Evolutionary conservation across 2,888 invertebrate species (phyloP), one percentile per base, ranked within the genome.

Genomic region (Rhogogaster chlorosoma): DNA sequence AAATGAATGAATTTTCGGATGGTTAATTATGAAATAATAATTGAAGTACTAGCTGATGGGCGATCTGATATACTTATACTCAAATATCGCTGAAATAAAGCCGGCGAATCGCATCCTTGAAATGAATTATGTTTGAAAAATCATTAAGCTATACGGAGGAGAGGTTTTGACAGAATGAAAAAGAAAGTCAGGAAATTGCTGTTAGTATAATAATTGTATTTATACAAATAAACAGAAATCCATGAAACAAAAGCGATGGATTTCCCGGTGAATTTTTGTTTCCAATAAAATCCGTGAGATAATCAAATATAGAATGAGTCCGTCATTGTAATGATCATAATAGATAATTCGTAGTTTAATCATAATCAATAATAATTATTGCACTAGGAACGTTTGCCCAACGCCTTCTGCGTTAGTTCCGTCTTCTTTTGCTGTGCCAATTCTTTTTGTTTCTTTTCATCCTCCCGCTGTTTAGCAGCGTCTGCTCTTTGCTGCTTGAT

Each of bases 401-500:
- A 92, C 10, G 96, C 96, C 91, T 95, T 96, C 87, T 95, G 95
- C 77, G 95, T 95, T 87, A 95, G 94, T 85, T 95, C 95, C 10
- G 95, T 94, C 91, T 96, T 96, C 82, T 94, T 94, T 91, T 95
- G 95, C 70, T 94, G 94, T 0, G 95, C 96, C 75, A 95, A 93
- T 90, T 96, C 96, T 90, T 94, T 95, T 87, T 94, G 95, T 94
- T 96, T 96, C 90, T 96, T 96, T 88, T 99, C 99, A 7, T 96
- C 96, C 91, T 99, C 99, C 78, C 98, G 95, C 91, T 97, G 96
- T 90, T 97, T 97, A n/a, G 98, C 98, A 0, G 99, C 99, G 89
- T 99, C 99, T 91, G 98, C 99, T 22, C 99, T 95, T 93, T 99
- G 98, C 93, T 99, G 98, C 86, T 97, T 96, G 89, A 99, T 98